These are phyloP conservation scores for Bombycilla garrulus DNA, from an alignment of 2,113 vertebrate species.

Conservation along the genomic window DNA sequence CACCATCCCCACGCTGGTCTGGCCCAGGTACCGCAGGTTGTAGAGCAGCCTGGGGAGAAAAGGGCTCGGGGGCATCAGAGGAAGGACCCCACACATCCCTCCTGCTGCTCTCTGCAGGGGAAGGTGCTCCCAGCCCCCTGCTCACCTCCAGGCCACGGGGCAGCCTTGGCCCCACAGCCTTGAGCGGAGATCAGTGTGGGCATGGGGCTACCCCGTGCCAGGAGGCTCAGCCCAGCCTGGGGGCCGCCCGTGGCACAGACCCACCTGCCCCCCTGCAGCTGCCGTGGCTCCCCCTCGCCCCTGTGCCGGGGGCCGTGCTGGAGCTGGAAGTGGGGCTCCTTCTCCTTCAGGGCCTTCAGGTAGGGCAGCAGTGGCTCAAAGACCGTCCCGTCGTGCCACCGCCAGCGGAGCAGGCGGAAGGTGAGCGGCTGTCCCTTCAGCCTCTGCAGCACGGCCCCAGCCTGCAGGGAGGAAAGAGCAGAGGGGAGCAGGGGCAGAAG, in stretches of 20 bases:
- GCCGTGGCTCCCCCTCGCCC: background rate
- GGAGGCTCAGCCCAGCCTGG: background rate
- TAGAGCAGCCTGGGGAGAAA: constrained; percentile 76
- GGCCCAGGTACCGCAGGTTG: constrained; percentile 75
- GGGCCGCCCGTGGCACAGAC: background rate
- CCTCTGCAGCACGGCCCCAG: constrained; percentile 69
- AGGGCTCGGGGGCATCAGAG: background rate
- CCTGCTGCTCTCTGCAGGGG: background rate
- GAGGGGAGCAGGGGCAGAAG: background rate
- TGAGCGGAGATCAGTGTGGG: background rate
- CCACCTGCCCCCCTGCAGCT: constrained; percentile 25
- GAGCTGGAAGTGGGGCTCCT: constrained; percentile 74
- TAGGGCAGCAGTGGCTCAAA: constrained; percentile 76
- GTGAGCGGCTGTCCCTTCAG: constrained; percentile 71
- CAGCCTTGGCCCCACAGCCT: background rate
- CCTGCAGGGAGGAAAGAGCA: constrained; percentile 45
- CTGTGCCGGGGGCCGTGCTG: background rate
- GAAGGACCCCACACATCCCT: background rate
- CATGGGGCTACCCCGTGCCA: accelerated
- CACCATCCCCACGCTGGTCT: constrained; percentile 76
- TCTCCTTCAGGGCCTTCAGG: constrained; percentile 70
- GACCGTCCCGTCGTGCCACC: constrained; percentile 48
- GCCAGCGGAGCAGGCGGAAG: constrained; percentile 73
- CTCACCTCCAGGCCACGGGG: accelerated
- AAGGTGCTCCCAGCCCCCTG: background rate